Conservation (phyloP, 2,113 vertebrate species). For the Isichthys henryi region DNA sequence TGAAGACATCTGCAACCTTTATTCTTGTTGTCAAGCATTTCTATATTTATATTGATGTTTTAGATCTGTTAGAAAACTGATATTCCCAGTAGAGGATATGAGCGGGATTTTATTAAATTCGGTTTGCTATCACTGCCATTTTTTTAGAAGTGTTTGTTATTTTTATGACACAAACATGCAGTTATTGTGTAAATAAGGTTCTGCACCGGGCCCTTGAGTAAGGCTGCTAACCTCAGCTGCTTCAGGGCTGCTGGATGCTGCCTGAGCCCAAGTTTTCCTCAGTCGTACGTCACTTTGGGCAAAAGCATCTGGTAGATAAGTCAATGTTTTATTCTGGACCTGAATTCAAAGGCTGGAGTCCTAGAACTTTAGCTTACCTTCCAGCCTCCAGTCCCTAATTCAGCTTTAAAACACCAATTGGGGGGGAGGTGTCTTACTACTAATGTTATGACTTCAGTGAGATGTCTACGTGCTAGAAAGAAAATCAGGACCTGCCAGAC, state of each 20-base stretch:
- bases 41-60: conserved; percentile 18
- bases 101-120: neutral
- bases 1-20: conserved; percentile 14
- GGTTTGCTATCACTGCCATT: neutral
- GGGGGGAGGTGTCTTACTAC: neutral
- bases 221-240: neutral
- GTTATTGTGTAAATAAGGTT: neutral
- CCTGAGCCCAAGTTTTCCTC: neutral
- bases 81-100: neutral
- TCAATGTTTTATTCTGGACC: neutral
- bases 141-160: neutral
- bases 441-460: neutral
- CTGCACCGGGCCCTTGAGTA: neutral
- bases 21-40: conserved; percentile 10
- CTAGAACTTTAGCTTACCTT: neutral
- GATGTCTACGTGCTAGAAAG: neutral
- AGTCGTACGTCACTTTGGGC: neutral
- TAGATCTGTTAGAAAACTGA: neutral
- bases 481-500: neutral
- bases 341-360: neutral
- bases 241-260: neutral
- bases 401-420: neutral
- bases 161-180: neutral
- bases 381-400: neutral
- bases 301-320: neutral